phyloP scores from a whole-genome alignment of 1,140 invertebrate species.

The Bursaphelenchus mucronatus region DNA sequence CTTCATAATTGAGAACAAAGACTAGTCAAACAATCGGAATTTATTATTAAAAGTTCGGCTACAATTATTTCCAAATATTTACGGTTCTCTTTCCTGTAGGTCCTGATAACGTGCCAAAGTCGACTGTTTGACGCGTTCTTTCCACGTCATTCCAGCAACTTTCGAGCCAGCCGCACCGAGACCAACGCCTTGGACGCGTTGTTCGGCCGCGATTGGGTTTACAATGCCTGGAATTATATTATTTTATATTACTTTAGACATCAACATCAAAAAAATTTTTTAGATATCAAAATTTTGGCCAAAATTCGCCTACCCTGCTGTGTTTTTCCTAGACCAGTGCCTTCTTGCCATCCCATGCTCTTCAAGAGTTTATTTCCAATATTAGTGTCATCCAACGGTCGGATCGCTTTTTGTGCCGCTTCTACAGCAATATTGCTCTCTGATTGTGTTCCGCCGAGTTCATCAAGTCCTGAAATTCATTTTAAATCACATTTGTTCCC shows the following conservation, averaged over 20 bases:
- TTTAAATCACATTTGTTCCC: too few relatives aligned
- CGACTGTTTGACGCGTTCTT: slow-evolving; percentile 40
- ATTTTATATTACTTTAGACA: slow-evolving; percentile 18
- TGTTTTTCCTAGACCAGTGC: slow-evolving; percentile 82
- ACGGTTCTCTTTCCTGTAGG: too few relatives aligned
- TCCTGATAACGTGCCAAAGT: slow-evolving; percentile 32
- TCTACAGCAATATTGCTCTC: slow-evolving; percentile 11
- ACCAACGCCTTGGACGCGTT: slow-evolving; percentile 55
- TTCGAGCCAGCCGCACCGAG: slow-evolving; percentile 50
- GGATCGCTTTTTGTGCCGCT: slow-evolving; percentile 27
- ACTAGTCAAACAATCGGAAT: too few relatives aligned
- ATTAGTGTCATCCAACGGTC: slow-evolving; percentile 52
- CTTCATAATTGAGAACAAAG: too few relatives aligned
- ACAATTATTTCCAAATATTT: too few relatives aligned
- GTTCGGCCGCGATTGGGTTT: slow-evolving; percentile 53
- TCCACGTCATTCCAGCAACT: slow-evolving; percentile 20
- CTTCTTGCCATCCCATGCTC: slow-evolving; percentile 97
- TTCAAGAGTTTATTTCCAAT: slow-evolving; percentile 87
- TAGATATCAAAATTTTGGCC: slow-evolving; percentile 6
- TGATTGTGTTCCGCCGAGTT: background rate
- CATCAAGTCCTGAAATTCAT: background rate
- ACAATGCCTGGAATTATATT: slow-evolving; percentile 46
- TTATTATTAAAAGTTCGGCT: too few relatives aligned
- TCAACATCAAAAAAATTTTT: slow-evolving; percentile 3
- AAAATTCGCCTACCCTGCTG: slow-evolving; percentile 73